Evolutionary conservation across 2,888 invertebrate species (phyloP).

Genomic region (Catocala fraxini): DNA sequence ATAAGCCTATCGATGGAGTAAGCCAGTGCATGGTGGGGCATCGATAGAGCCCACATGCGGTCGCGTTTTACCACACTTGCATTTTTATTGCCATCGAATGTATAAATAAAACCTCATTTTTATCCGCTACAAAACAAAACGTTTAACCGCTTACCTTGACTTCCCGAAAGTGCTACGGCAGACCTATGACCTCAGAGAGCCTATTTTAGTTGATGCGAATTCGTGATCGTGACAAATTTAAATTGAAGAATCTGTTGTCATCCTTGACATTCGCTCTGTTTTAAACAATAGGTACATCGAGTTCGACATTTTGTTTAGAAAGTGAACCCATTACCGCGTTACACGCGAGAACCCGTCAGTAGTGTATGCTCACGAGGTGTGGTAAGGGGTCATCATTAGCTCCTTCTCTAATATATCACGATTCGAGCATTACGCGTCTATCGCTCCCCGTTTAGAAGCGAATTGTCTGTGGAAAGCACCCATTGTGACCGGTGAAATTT

Average conservation of each 20-base stretch:
- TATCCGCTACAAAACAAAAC: constrained; percentile 37
- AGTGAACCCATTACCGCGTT: constrained; percentile 50
- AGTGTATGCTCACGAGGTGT: constrained; percentile 57
- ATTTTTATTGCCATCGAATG: constrained; percentile 55
- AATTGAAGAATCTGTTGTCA: constrained; percentile 73
- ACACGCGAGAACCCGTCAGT: constrained; percentile 33
- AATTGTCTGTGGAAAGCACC: constrained; percentile 77
- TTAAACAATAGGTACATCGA: constrained; percentile 71
- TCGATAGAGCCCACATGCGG: constrained; percentile 75
- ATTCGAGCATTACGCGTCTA: constrained; percentile 74
- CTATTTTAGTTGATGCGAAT: constrained; percentile 62
- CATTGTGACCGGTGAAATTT: constrained; percentile 78
- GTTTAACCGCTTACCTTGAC: constrained; percentile 58
- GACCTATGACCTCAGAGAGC: constrained; percentile 66
- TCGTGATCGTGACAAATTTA: constrained; percentile 80
- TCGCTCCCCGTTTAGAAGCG: constrained; percentile 74
- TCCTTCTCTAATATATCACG: constrained; percentile 78
- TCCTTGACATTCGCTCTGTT: constrained; percentile 79
- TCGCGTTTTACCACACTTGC: constrained; percentile 55
- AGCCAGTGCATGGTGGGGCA: constrained; percentile 60
- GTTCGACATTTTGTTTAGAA: constrained; percentile 67
- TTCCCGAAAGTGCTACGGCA: constrained; percentile 59
- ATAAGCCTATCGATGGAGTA: constrained; percentile 48
- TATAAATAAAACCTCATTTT: constrained; percentile 57
- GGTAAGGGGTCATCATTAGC: constrained; percentile 71